A percentile compares a stretch with the other conserved stretches of the same genome.
phyloP scores from a whole-genome alignment of 1,140 invertebrate species.

The silkworm (Bombyx mori) region ASM3026992v2 NC_085117.1:14516501-14517000 shows the following conservation, averaged over 20 bases:
- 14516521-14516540: conserved; percentile 52
- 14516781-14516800: too few relatives aligned
- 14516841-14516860: conserved; percentile 53
- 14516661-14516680: conserved; percentile 66
- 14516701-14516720: conserved; percentile 47
- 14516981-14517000: conserved; percentile 64
- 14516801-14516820: too few relatives aligned
- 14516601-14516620: conserved; percentile 58
- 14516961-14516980: conserved; percentile 54
- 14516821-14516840: conserved; percentile 16
- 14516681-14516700: conserved; percentile 69
- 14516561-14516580: conserved; percentile 40
- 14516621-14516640: conserved; percentile 40
- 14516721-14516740: conserved; percentile 32
- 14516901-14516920: conserved; percentile 61
- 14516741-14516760: background rate
- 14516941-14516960: conserved; percentile 53
- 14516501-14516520: conserved; percentile 14
- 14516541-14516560: conserved; percentile 60
- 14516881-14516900: conserved; percentile 40
- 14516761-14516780: too few relatives aligned
- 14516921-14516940: conserved; percentile 57
- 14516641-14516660: conserved; percentile 62
- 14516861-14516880: conserved; percentile 34
- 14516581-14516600: conserved; percentile 61